Evolutionary conservation across 2,888 invertebrate species (phyloP).

Genomic region (Phyllotreta cruciferae): DNA sequence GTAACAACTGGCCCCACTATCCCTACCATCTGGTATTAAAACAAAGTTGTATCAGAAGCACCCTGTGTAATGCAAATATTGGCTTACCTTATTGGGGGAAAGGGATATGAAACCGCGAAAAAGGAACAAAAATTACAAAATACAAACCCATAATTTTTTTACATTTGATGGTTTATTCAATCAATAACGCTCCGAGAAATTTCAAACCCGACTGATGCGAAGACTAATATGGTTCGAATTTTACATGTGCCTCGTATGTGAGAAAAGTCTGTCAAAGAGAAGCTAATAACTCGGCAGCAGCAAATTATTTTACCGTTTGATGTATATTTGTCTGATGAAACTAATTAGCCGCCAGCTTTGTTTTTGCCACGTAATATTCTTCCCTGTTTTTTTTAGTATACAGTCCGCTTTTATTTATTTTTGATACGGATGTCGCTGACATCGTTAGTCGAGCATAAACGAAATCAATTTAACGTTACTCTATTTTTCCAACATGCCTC

Average conservation of each 20-base stretch:
- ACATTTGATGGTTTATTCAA: no score
- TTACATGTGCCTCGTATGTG: not conserved
- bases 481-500: conserved; percentile 15
- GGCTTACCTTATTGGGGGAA: no score
- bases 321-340: conserved; percentile 40
- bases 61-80: no score
- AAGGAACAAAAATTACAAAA: no score
- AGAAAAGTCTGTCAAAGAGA: conserved; percentile 25
- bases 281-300: conserved; percentile 36
- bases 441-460: conserved; percentile 1
- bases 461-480: conserved; percentile 14
- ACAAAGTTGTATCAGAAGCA: no score
- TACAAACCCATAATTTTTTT: no score
- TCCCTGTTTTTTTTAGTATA: conserved; percentile 17
- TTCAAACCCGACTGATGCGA: no score
- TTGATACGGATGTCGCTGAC: conserved; percentile 17
- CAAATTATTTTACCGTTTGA: conserved; percentile 43
- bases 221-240: no score
- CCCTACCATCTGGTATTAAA: no score
- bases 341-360: conserved; percentile 37
- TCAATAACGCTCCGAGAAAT: no score
- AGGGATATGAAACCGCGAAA: no score
- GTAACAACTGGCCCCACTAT: no score
- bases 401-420: conserved; percentile 12
- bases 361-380: conserved; percentile 20